phyloP scores from a whole-genome alignment of 2,797 vertebrate species.

The Aselliscus stoliczkanus region DNA sequence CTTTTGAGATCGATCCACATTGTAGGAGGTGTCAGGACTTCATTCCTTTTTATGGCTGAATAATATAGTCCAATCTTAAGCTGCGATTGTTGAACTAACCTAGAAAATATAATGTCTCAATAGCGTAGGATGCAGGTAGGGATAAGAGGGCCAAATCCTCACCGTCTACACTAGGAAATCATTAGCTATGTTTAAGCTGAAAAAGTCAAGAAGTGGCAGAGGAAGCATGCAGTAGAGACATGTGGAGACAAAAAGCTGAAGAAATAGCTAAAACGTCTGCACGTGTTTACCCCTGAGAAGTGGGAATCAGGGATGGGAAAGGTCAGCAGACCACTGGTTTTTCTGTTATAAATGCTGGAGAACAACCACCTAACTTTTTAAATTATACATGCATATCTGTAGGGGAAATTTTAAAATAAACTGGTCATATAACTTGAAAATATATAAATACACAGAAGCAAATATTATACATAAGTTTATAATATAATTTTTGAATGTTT shows the following conservation, averaged over 20 bases:
- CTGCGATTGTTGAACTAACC: neutral
- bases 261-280: neutral
- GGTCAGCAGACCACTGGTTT: too few relatives aligned
- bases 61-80: neutral
- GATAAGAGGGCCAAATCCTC: neutral
- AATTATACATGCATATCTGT: neutral
- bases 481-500: neutral
- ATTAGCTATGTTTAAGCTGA: neutral
- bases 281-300: rapidly evolving
- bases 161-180: neutral
- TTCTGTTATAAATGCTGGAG: too few relatives aligned
- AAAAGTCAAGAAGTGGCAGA: neutral
- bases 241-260: neutral
- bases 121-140: neutral
- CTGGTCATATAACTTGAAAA: neutral
- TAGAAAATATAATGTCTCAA: neutral
- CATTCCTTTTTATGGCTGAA: neutral
- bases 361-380: neutral
- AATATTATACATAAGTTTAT: neutral
- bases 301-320: rapidly evolving
- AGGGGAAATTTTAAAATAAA: neutral
- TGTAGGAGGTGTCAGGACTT: neutral
- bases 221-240: rapidly evolving
- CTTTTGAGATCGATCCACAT: neutral
- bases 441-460: neutral